Percentiles rank a stretch among this genome's conserved stretches.
These are phyloP conservation scores for Columbina picui DNA, from an alignment of 2,113 vertebrate genomes.

Conservation along the genomic window DNA sequence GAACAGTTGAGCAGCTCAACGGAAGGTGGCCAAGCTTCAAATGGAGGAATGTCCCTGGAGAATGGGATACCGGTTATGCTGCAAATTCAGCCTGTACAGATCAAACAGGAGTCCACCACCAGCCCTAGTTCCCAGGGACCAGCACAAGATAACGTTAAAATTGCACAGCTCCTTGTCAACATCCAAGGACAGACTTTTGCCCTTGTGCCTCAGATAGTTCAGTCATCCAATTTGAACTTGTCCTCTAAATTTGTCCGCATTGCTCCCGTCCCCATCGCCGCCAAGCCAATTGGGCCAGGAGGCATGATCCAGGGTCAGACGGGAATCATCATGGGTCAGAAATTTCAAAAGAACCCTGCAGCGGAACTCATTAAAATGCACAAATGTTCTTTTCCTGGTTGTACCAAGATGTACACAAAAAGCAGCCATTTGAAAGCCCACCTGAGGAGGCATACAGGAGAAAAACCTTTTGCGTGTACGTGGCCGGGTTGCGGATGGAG, in stretches of 20 bases:
- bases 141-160: constrained; percentile 86
- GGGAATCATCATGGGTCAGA: constrained; percentile 85
- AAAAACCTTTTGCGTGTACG: constrained; percentile 94
- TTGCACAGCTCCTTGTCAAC: constrained; percentile 90
- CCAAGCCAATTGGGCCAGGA: constrained; percentile 87
- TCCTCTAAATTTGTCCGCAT: constrained; percentile 94
- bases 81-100: constrained; percentile 88
- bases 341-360: constrained; percentile 90
- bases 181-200: constrained; percentile 95
- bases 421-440: constrained; percentile 97
- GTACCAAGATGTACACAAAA: constrained; percentile 97
- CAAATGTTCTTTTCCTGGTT: constrained; percentile 93
- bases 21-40: constrained; percentile 72
- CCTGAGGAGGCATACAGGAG: constrained; percentile 92
- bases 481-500: constrained; percentile 96
- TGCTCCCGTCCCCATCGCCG: constrained; percentile 91
- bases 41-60: constrained; percentile 68
- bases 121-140: constrained; percentile 74
- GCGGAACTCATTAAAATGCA: constrained; percentile 97
- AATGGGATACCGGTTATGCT: constrained; percentile 84
- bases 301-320: constrained; percentile 79
- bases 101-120: constrained; percentile 84
- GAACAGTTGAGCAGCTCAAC: constrained; percentile 50
- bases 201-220: constrained; percentile 90
- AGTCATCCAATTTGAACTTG: constrained; percentile 82